Conservation (phyloP, 2,113 vertebrate genomes). For the Ammospiza nelsoni region DNA sequence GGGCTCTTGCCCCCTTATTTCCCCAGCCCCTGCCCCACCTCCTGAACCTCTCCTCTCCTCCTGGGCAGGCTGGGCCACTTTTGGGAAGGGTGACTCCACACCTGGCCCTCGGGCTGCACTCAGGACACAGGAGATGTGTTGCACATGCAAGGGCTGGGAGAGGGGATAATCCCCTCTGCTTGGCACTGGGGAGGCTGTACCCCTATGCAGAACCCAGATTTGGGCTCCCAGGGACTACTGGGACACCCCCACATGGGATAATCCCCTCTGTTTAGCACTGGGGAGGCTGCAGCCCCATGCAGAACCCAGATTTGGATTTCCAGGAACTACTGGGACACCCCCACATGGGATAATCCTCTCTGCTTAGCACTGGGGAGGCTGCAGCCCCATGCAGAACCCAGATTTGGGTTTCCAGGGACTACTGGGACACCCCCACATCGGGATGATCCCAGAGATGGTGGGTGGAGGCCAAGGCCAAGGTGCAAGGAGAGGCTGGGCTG, state of each 20-base stretch:
- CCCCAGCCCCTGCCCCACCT: background rate
- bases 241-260: no score
- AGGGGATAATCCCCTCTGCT: background rate
- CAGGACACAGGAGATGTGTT: background rate
- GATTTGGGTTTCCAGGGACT: no score
- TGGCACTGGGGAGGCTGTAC: no score
- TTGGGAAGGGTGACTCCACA: accelerated
- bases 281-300: no score
- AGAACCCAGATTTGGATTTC: no score
- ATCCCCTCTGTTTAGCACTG: no score
- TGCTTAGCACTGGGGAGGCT: no score
- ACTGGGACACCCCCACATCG: background rate
- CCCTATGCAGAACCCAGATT: no score
- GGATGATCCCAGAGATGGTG: background rate
- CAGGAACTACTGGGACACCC: no score
- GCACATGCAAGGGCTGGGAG: background rate
- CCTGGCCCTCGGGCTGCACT: accelerated
- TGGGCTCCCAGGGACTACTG: no score
- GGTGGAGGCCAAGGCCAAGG: background rate
- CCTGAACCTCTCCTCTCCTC: background rate
- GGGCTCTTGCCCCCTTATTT: background rate
- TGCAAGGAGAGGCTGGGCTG: background rate
- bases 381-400: no score
- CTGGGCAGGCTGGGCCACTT: background rate
- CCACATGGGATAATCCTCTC: no score